Base-by-base conservation (phyloP, 2,113 vertebrate genomes). In the Pollachius pollachius region DNA sequence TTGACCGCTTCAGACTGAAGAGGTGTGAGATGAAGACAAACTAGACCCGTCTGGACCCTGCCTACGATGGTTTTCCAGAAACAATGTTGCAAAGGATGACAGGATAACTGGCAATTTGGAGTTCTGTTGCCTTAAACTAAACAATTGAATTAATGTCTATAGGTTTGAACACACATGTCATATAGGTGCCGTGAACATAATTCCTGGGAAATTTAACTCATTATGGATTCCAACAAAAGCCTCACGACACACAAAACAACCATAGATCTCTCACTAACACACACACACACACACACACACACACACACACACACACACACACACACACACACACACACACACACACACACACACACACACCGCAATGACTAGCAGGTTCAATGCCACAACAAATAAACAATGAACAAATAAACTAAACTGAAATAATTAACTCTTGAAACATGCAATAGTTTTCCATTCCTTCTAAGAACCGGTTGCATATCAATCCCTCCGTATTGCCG, bases 181-280 rank as follows among this genome's bases (percentile, higher is more conserved):
- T 34, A 34, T 7, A 34, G 30, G 30, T 30, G 30, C 30, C 30
- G 30, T 21, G 63, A 30, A 72, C 13, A 6, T 23, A 74, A 77
- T 67, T 48, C 1, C 15, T 54, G 17, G 67, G 23, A 74, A 72
- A 62, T 69, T 16, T 52, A 13, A 48, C 37, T 41, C 37, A 41
- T 41, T 6, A 41, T n/a, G 3, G 12, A 80, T 48, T 34, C 48
- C 16, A 76, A 83, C 70, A 84, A 80, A 77, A 85, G 77, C 75
- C 62, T 70, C 52, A 64, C 52, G 5, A 11, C 67, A 23, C 69
- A 68, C 18, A 74, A 30, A 74, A 11, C 54, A 59, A 62, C 62
- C 34, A 61, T 66, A 74, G 0, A 30, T 41, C 75, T 71, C 61
- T 54, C 52, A 13, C 15, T 4, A 1, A 16, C 54, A 4, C 68